A percentile compares a stretch with the other conserved stretches of the same genome.
These are phyloP conservation scores for Sphecodes monilicornis DNA, from an alignment of 2,888 invertebrate species.

Conservation along the genomic window DNA sequence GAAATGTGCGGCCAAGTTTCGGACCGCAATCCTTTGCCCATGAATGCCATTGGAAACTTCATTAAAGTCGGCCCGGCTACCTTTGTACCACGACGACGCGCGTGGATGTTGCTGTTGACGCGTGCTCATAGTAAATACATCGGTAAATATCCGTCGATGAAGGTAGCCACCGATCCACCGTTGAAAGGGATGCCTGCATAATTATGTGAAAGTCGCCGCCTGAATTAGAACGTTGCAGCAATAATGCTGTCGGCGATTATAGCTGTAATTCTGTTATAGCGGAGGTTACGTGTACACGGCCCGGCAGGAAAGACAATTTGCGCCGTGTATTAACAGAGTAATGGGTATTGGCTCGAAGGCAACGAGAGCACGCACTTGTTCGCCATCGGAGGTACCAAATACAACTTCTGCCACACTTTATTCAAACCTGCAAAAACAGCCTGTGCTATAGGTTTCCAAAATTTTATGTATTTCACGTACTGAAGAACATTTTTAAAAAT, in stretches of 20 bases:
- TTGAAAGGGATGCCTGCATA: conserved; percentile 31
- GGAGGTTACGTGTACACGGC: conserved; percentile 32
- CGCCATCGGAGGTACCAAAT: background rate
- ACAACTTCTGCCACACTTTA: background rate
- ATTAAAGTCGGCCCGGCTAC: conserved; percentile 51
- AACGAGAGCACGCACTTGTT: background rate
- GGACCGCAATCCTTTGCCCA: conserved; percentile 26
- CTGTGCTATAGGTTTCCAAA: no score
- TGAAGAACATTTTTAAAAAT: no score
- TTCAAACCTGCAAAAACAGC: background rate
- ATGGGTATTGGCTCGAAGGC: conserved; percentile 28
- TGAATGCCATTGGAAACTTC: conserved; percentile 60
- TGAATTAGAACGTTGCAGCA: conserved; percentile 36
- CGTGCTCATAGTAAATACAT: conserved; percentile 31
- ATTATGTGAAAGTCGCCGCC: conserved; percentile 32
- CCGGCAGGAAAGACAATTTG: conserved; percentile 34
- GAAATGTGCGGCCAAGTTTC: conserved; percentile 43
- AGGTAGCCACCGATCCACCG: conserved; percentile 16
- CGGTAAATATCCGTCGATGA: conserved; percentile 47
- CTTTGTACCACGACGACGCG: conserved; percentile 28
- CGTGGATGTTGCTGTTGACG: conserved; percentile 17
- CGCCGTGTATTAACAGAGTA: conserved; percentile 20
- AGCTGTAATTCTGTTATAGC: conserved; percentile 37
- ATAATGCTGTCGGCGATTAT: conserved; percentile 44
- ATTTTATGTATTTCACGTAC: no score